Conservation (phyloP, 2,888 invertebrate genomes). For the Drosophila rubida region DNA sequence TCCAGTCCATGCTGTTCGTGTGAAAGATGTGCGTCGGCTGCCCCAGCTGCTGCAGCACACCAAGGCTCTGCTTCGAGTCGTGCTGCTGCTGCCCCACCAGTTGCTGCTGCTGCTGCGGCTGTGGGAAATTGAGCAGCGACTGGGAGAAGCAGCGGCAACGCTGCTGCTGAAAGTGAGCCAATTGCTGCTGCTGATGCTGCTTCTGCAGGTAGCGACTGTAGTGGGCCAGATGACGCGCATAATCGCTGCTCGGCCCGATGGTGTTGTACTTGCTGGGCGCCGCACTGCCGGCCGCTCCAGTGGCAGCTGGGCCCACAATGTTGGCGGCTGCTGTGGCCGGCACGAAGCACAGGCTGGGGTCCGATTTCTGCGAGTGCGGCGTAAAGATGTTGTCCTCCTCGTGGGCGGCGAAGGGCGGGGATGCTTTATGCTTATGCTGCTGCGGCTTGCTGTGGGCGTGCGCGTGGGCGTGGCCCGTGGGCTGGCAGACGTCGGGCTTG, state of each 20-base stretch:
- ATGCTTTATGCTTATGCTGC: conserved; percentile 46
- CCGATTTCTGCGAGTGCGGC: conserved; percentile 79
- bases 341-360: conserved; percentile 79
- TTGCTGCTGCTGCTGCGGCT: conserved; percentile 45
- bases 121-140: conserved; percentile 83
- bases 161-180: conserved; percentile 78
- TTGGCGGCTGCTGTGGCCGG: conserved; percentile 49
- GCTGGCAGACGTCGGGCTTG: conserved; percentile 68
- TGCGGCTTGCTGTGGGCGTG: conserved; percentile 37
- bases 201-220: conserved; percentile 81
- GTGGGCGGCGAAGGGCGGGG: conserved; percentile 72
- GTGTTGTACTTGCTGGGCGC: conserved; percentile 84
- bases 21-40: conserved; percentile 66
- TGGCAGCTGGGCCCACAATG: conserved; percentile 40
- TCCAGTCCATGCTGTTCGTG: conserved; percentile 75
- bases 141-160: conserved; percentile 84
- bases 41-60: conserved; percentile 37
- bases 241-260: conserved; percentile 84
- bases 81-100: conserved; percentile 39
- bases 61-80: conserved; percentile 23
- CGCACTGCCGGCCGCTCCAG: conserved; percentile 38
- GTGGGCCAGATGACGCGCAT: conserved; percentile 82
- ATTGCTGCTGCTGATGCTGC: conserved; percentile 77
- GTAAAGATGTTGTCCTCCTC: conserved; percentile 80
- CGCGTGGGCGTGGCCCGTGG: conserved; percentile 38